Base-by-base conservation (phyloP, 1,140 invertebrate genomes). In the Sycophaga agraensis region DNA sequence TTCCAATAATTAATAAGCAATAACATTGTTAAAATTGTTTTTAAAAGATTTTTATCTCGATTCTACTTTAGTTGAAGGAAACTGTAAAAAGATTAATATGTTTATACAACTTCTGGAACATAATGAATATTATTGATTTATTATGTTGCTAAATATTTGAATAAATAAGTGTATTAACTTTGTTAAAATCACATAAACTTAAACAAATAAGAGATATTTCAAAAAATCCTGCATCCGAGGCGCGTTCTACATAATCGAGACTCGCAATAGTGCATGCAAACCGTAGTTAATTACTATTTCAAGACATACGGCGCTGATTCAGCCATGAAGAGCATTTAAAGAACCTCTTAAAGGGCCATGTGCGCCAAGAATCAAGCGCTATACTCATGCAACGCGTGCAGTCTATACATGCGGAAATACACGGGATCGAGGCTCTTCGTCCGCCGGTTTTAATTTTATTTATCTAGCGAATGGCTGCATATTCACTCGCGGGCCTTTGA, bases 311-410 rank as follows among this genome's bases (percentile, higher is more conserved):
- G 7, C 53, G 26, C 51, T 59, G 46, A 34, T 31, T 53, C 56
- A 57, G 28, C 16, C 34, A 31, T 34, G 22, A 39, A 31, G 39
- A 51, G 53, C 11, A 56, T 56, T 56, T 56, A 56, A 56, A 56
- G 53, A 39, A 34, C 21, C 42, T 48, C n/a, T 48, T 39, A 46
- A 16, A 51, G 37, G 65, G 70, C 70, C 70, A 70, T 64, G 68
- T 70, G 70, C 45, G 31, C 50, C 51, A 16, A 57, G 48, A 49
- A 53, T 56, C 60, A 62, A 70, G 61, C 46, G 55, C 21, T 51
- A 40, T n/a, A n/a, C n/a, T n/a, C n/a, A n/a, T n/a, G n/a, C n/a
- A n/a, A n/a, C n/a, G n/a, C 37, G 50, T 2, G 34, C 16, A 26
- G 16, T n/a, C 7, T 22, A 50, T 3, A 37, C 21, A 4, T 26